phyloP scores from a whole-genome alignment of 2,113 vertebrate species.

The Hippocampus comes region DNA sequence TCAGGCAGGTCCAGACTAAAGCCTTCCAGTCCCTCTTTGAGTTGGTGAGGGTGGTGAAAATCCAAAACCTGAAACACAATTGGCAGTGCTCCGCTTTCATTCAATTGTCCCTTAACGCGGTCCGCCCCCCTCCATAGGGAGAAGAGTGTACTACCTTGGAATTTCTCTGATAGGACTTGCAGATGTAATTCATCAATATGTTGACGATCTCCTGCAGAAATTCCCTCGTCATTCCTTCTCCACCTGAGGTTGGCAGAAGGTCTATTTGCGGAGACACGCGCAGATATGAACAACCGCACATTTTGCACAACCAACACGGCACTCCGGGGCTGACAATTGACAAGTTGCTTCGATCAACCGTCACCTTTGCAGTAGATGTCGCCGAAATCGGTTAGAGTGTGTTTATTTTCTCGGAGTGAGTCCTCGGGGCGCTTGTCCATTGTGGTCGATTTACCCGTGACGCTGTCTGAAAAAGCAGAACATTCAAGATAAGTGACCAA shows the following conservation, averaged over 20 bases:
- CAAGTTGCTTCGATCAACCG: not conserved
- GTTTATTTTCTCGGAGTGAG: slow-evolving; percentile 13
- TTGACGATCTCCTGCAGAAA: slow-evolving; percentile 67
- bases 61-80: slow-evolving; percentile 55
- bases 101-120: no score
- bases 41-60: slow-evolving; percentile 71
- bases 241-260: slow-evolving; percentile 60
- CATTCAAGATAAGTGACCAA: not conserved
- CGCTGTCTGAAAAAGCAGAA: slow-evolving; percentile 25
- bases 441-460: not conserved
- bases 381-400: slow-evolving; percentile 48
- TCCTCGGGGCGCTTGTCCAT: slow-evolving; percentile 20
- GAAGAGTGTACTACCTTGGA: slow-evolving; percentile 58
- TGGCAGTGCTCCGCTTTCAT: not conserved
- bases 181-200: slow-evolving; percentile 66
- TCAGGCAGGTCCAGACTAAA: slow-evolving; percentile 67
- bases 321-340: no score
- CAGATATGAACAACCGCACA: not conserved
- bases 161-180: slow-evolving; percentile 56
- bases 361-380: slow-evolving; percentile 63
- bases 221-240: slow-evolving; percentile 45
- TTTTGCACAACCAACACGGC: not conserved
- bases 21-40: slow-evolving; percentile 69
- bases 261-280: slow-evolving; percentile 35
- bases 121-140: no score